Percentiles rank a stretch among this genome's conserved stretches.
These are phyloP conservation scores for Phymastichus coffea DNA, from an alignment of 1,140 invertebrate genomes.

Conservation along the genomic window DNA sequence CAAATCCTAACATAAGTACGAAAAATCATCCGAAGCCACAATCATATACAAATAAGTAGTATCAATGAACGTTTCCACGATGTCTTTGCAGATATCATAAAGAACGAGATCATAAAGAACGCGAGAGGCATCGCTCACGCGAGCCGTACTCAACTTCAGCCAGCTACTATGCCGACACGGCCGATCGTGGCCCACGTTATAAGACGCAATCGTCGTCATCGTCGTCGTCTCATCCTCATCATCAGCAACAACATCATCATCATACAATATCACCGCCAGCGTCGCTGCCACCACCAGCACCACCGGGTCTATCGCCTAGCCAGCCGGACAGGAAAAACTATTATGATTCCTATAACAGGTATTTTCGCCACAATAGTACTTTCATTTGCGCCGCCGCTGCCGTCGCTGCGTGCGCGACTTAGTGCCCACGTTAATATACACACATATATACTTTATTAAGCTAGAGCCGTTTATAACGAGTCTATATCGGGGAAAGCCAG, in stretches of 20 bases:
- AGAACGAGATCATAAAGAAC: constrained; percentile 49
- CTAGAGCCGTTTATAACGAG: too few relatives aligned
- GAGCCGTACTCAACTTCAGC: constrained; percentile 47
- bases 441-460: too few relatives aligned
- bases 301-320: too few relatives aligned
- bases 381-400: constrained; percentile 48
- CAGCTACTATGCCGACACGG: constrained; percentile 50
- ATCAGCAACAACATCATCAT: constrained; percentile 40
- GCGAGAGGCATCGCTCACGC: constrained; percentile 46
- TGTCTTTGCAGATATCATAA: constrained; percentile 52
- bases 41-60: too few relatives aligned
- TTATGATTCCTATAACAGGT: constrained; percentile 60
- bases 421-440: background rate
- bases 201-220: too few relatives aligned
- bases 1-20: too few relatives aligned
- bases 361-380: constrained; percentile 57
- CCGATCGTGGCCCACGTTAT: constrained; percentile 44
- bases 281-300: constrained; percentile 41
- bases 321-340: constrained; percentile 60
- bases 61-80: too few relatives aligned
- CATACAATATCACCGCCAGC: constrained; percentile 45
- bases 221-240: constrained; percentile 41
- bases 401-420: background rate
- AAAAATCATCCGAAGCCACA: too few relatives aligned
- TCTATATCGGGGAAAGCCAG: too few relatives aligned